Percentiles rank a stretch among this genome's conserved stretches.
Conservation (phyloP, 2,113 vertebrate genomes). For the Microtus pennsylvanicus region DNA sequence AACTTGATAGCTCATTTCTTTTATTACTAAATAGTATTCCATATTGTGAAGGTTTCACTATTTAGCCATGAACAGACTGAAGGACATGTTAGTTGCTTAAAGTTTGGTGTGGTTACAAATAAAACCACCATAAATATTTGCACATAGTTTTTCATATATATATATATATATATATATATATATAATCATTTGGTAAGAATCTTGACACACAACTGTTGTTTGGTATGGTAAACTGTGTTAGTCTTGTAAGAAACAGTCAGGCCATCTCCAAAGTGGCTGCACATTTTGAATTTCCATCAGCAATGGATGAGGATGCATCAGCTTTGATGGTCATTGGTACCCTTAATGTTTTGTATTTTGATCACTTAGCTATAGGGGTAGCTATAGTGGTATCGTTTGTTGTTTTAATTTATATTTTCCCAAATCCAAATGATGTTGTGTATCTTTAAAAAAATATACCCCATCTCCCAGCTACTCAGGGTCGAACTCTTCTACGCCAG, state of each 20-base stretch:
- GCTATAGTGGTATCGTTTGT: constrained; percentile 8
- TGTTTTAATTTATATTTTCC: constrained; percentile 45
- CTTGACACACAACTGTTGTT: not conserved
- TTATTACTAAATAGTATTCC: not conserved
- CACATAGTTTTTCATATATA: not conserved
- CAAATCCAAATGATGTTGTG: not conserved
- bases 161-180: not conserved
- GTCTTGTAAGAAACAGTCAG: not conserved
- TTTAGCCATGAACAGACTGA: not conserved
- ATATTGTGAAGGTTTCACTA: not conserved
- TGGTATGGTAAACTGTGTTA: not conserved
- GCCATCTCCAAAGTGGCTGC: not conserved
- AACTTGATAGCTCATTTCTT: not conserved
- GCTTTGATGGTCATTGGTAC: not conserved
- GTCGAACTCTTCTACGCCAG: no score
- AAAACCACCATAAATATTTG: not conserved
- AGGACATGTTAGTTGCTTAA: not conserved
- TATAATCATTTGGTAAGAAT: not conserved
- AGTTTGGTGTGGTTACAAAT: constrained; percentile 9
- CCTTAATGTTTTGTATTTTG: not conserved
- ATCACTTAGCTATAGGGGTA: constrained; percentile 15
- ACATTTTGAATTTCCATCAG: constrained; percentile 6
- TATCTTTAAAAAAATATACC: no score
- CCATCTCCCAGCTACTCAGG: no score
- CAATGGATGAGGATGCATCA: not conserved